Evolutionary conservation across 2,888 invertebrate species (phyloP).

Genomic region (Subacronicta megacephala): DNA sequence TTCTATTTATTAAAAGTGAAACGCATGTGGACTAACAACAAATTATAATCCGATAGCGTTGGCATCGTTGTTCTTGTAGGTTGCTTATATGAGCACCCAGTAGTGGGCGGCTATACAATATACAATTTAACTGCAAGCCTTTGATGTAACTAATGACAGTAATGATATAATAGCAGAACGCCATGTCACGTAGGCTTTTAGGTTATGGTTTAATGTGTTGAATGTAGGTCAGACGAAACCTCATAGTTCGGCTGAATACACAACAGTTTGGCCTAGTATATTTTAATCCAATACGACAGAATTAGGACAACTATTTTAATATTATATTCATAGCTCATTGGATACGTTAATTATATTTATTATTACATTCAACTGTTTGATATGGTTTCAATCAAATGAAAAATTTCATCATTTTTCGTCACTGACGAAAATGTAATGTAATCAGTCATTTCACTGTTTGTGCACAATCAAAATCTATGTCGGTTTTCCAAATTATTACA

Average conservation of each 20-base stretch:
- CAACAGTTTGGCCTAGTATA: conserved; percentile 32
- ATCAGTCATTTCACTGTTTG: conserved; percentile 10
- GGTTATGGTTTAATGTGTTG: conserved; percentile 63
- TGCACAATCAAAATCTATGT: not conserved
- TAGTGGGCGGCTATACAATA: conserved; percentile 55
- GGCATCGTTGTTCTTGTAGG: conserved; percentile 29
- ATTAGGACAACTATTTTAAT: conserved; percentile 43
- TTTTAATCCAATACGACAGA: conserved; percentile 32
- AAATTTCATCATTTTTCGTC: too few species aligned
- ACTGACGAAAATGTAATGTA: not conserved
- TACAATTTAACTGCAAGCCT: conserved; percentile 43
- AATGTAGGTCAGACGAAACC: conserved; percentile 71
- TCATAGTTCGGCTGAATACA: conserved; percentile 42
- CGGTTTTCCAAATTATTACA: conserved; percentile 6
- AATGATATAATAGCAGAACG: conserved; percentile 58
- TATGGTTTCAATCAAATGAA: not conserved
- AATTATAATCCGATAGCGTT: conserved; percentile 39
- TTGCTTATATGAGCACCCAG: conserved; percentile 40
- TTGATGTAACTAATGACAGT: conserved; percentile 57
- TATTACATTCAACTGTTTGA: conserved; percentile 19
- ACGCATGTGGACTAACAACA: conserved; percentile 1
- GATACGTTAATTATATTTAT: conserved; percentile 18
- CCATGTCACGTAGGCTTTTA: conserved; percentile 75
- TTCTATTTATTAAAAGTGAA: conserved; percentile 7
- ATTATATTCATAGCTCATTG: conserved; percentile 38